Conservation (phyloP, 1,140 invertebrate genomes). For the Brachionus koreanus region DNA sequence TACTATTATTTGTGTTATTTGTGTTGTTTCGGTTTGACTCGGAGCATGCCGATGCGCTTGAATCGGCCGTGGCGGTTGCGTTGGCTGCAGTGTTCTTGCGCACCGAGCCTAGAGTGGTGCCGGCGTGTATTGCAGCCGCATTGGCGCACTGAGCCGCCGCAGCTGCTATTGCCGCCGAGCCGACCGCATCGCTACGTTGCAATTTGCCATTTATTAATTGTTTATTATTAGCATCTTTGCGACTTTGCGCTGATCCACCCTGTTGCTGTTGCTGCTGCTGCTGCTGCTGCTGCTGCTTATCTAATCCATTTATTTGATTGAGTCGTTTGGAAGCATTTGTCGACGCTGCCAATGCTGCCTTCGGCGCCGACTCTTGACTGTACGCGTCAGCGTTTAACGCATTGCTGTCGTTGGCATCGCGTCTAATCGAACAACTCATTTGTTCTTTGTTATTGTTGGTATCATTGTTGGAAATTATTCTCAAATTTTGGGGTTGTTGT, state of each 20-base stretch:
- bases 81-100: not conserved
- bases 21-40: constrained; percentile 12
- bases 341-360: too few species aligned
- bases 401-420: not conserved
- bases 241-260: too few species aligned
- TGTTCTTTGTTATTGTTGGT: not conserved
- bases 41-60: not conserved
- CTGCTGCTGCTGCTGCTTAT: not conserved
- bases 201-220: not conserved
- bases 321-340: not conserved
- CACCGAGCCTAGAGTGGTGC: not conserved
- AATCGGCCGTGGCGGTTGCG: not conserved
- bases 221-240: not conserved
- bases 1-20: not conserved
- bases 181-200: not conserved
- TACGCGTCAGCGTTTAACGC: not conserved
- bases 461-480: too few species aligned
- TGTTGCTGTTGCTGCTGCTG: too few species aligned
- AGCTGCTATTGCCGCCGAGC: not conserved
- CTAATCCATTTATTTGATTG: not conserved
- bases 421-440: too few species aligned
- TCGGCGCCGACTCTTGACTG: not conserved
- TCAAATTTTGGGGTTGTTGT: too few species aligned
- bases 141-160: constrained; percentile 18
- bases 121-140: not conserved